These are phyloP conservation scores for Poeciliopsis occidentalis DNA, from an alignment of 2,113 vertebrate species.

Conservation along the genomic window DNA sequence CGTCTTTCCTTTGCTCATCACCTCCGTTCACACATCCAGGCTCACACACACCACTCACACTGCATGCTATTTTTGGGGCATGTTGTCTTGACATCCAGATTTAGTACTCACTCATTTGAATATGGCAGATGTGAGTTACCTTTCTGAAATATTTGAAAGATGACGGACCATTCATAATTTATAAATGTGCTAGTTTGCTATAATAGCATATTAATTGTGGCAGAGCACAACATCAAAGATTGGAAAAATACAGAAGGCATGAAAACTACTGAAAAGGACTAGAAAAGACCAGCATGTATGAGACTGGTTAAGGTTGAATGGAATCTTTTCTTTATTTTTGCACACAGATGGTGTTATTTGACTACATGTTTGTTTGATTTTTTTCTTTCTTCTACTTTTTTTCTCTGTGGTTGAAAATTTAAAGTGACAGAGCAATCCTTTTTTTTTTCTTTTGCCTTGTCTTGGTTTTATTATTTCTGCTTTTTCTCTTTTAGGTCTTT, in stretches of 20 bases:
- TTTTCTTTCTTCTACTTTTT: background rate
- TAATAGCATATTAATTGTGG: background rate
- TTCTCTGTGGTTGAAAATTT: background rate
- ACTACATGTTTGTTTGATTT: background rate
- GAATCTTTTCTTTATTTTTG: background rate
- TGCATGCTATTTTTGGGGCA: conserved; percentile 41
- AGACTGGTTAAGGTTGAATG: background rate
- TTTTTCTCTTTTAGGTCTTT: background rate
- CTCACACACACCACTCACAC: conserved; percentile 12
- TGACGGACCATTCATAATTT: background rate
- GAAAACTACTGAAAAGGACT: background rate
- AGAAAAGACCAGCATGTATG: background rate
- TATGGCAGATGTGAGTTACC: conserved; percentile 22
- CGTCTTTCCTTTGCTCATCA: conserved; percentile 34
- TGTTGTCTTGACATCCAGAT: conserved; percentile 46
- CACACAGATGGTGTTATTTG: conserved; percentile 1
- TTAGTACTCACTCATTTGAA: conserved; percentile 34
- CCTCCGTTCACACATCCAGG: conserved; percentile 11
- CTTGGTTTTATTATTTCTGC: background rate
- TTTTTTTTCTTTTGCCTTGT: background rate
- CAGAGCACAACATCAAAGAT: background rate
- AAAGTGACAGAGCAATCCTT: background rate
- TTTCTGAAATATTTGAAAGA: background rate
- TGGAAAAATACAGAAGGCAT: background rate
- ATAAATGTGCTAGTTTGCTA: background rate